These are phyloP conservation scores for Xyrichtys novacula DNA, from an alignment of 2,797 vertebrate genomes.

Conservation along the genomic window DNA sequence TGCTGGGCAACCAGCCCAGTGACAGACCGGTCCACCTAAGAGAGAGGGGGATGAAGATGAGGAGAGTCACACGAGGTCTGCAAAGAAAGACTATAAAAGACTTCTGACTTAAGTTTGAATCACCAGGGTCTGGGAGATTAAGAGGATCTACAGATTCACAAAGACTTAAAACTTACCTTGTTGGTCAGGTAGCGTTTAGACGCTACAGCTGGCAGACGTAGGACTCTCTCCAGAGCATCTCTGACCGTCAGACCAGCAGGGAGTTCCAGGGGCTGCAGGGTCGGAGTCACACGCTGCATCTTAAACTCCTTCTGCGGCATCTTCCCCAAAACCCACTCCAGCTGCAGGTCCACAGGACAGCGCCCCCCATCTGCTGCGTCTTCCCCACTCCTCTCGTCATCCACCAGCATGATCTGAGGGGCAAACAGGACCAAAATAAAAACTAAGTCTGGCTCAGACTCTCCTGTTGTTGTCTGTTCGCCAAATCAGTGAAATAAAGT, in stretches of 20 bases:
- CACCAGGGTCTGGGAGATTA: background rate
- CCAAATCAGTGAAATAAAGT: too few relatives aligned
- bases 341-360: constrained; percentile 90
- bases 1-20: constrained; percentile 95
- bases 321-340: constrained; percentile 95
- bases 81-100: background rate
- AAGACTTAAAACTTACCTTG: constrained; percentile 83
- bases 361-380: constrained; percentile 46
- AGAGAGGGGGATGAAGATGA: background rate
- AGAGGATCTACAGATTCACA: too few relatives aligned
- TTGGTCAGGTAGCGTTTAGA: constrained; percentile 97
- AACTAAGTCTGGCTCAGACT: background rate
- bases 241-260: constrained; percentile 82
- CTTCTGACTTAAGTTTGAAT: too few relatives aligned
- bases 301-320: constrained; percentile 94
- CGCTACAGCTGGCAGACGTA: constrained; percentile 91
- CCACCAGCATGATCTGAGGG: constrained; percentile 90
- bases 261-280: constrained; percentile 80
- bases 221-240: constrained; percentile 87
- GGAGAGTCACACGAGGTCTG: constrained; percentile 4
- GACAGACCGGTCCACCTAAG: constrained; percentile 95
- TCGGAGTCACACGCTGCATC: constrained; percentile 70
- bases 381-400: constrained; percentile 75
- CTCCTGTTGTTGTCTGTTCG: background rate
- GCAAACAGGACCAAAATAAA: background rate